Evolutionary conservation across 2,113 vertebrate species (phyloP), one percentile per base, ranked within the genome.

Genomic region (Rana temporaria): DNA sequence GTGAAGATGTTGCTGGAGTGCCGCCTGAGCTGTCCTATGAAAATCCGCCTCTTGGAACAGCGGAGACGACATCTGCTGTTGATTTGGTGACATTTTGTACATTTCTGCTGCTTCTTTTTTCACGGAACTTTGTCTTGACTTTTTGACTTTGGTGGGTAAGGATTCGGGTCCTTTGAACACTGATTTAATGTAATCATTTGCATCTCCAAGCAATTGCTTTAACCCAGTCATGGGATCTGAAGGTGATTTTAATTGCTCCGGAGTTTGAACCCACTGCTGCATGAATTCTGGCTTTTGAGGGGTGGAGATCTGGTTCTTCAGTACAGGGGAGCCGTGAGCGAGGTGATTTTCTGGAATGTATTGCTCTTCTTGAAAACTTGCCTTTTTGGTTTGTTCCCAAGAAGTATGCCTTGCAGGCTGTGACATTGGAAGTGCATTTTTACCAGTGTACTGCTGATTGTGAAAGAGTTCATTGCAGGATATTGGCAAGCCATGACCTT

Each of bases 1-100:
- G 85, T 97, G 96, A 86, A 99, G 96, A 88, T 98, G 97, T 78
- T 98, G 97, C 88, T 99, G 98, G 84, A 99, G 91, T 77, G 96
- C 96, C 73, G 96, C 93, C 94, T 98, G 97, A 67, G 97, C 95
- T 88, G 93, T 96, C 90, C 95, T 94, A 84, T 95, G 95, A 75
- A 96, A 60, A 65, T 85, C 66, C 0, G 88, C 84, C 76, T 93
- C 92, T 0, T 87, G 70, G 0, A 86, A 8, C 0, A 85, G 69
- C 0, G 77, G 84, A 0, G 80, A 85, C 74, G 91, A 84, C 62
- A n/a, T n/a, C n/a, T 92, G 93, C 78, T 93, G 93, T 48, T 75
- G 72, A 77, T 92, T 92, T 81, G 93, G 90, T 72, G 88, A 85
- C 79, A 91, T 87, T 57, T 88, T 87, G 19, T 89, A 91, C 76